Evolutionary conservation across 2,888 invertebrate species (phyloP).

Genomic region (Netelia virgata): DNA sequence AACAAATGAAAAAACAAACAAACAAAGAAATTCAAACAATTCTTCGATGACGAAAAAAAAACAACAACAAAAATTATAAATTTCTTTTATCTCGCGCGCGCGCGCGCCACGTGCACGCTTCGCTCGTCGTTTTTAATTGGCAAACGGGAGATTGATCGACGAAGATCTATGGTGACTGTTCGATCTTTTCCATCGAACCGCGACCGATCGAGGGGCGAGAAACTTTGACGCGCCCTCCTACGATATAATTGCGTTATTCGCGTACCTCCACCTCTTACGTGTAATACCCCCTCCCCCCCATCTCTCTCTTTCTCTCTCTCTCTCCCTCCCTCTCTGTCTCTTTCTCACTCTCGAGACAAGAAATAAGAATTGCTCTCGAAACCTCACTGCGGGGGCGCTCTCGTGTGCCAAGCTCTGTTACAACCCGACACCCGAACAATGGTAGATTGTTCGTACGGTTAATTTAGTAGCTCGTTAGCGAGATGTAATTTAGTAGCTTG

Average conservation of each 20-base stretch:
- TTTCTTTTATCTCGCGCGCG: slow-evolving; percentile 1
- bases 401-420: slow-evolving; percentile 44
- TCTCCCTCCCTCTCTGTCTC: background rate
- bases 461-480: slow-evolving; percentile 71
- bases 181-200: slow-evolving; percentile 33
- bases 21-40: slow-evolving; percentile 9
- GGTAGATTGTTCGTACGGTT: slow-evolving; percentile 65
- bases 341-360: slow-evolving; percentile 6
- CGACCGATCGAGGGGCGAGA: slow-evolving; percentile 53
- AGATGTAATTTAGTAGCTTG: slow-evolving; percentile 60
- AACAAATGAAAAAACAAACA: background rate
- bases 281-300: too few species aligned
- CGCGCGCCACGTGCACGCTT: background rate
- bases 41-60: background rate
- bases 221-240: slow-evolving; percentile 56
- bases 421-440: slow-evolving; percentile 65
- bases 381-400: slow-evolving; percentile 40
- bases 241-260: slow-evolving; percentile 50
- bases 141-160: slow-evolving; percentile 7
- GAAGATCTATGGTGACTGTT: background rate
- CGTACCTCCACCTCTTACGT: too few species aligned
- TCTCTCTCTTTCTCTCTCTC: too few species aligned
- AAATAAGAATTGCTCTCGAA: slow-evolving; percentile 37
- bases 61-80: slow-evolving; percentile 15
- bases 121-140: slow-evolving; percentile 21